Evolutionary conservation across 1,140 invertebrate species (phyloP).

Genomic region (Drosophila nasuta): DNA sequence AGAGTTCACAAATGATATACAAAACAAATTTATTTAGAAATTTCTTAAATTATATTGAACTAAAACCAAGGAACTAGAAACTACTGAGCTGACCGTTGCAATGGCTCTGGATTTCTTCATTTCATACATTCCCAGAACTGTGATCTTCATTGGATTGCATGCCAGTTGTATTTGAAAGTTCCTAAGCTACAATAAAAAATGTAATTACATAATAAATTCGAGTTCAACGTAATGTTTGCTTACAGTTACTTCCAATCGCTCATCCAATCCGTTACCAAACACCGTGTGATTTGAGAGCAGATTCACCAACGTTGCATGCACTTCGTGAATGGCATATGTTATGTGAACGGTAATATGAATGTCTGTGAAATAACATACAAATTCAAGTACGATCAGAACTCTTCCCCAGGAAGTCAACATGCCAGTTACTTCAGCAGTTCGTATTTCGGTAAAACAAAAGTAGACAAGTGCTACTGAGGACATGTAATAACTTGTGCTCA

Average conservation of each 20-base stretch:
- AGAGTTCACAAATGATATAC: neutral
- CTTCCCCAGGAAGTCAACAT: neutral
- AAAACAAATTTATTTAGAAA: slow-evolving; percentile 17
- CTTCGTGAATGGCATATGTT: slow-evolving; percentile 18
- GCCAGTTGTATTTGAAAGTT: slow-evolving; percentile 48
- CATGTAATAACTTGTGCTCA: slow-evolving; percentile 31
- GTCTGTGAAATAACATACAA: slow-evolving; percentile 37
- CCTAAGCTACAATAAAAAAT: slow-evolving; percentile 23
- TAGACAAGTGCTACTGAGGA: slow-evolving; percentile 23
- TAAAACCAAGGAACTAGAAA: slow-evolving; percentile 44
- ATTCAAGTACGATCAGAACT: neutral
- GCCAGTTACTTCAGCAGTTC: neutral
- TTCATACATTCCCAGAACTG: slow-evolving; percentile 17
- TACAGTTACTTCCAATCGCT: slow-evolving; percentile 45
- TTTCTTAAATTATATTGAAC: slow-evolving; percentile 50
- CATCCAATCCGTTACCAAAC: slow-evolving; percentile 22
- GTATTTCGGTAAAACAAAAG: neutral
- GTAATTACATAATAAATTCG: neutral
- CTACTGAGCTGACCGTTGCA: slow-evolving; percentile 39
- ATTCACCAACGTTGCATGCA: slow-evolving; percentile 12
- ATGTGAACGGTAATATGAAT: slow-evolving; percentile 6
- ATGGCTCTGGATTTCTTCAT: neutral
- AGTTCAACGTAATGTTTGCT: neutral
- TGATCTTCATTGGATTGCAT: slow-evolving; percentile 35
- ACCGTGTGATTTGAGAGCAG: slow-evolving; percentile 36